These are phyloP conservation scores for Chrysocyon brachyurus DNA, from an alignment of 2,797 vertebrate genomes.

Conservation along the genomic window DNA sequence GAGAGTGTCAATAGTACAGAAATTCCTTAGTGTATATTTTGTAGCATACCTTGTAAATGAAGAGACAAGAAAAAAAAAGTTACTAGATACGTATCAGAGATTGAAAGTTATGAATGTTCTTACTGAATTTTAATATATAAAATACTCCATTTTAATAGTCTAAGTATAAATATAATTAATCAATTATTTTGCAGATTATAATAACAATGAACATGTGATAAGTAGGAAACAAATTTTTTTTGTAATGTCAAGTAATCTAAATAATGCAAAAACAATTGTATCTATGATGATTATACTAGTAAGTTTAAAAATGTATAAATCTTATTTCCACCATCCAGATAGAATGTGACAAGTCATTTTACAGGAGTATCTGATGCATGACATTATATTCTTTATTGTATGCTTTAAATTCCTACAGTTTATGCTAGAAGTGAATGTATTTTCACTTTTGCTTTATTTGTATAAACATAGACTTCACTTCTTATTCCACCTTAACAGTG, in stretches of 20 bases:
- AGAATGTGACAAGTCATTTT: not conserved
- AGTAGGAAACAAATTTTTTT: not conserved
- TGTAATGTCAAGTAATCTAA: not conserved
- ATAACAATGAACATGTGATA: not conserved
- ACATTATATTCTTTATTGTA: not conserved
- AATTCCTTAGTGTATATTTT: not conserved
- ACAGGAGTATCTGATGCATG: not conserved
- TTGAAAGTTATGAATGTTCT: not conserved
- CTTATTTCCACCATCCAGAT: not conserved
- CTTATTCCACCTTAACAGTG: not conserved
- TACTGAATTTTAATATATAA: not conserved
- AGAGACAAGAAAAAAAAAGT: not conserved
- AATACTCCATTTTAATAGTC: constrained; percentile 4
- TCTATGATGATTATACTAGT: not conserved
- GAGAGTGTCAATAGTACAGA: not conserved
- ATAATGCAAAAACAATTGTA: not conserved
- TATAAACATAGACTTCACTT: not conserved
- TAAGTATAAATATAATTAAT: not conserved
- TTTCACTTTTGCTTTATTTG: constrained; percentile 26
- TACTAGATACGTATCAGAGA: not conserved
- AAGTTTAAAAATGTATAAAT: not conserved
- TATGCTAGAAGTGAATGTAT: not conserved
- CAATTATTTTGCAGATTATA: not conserved
- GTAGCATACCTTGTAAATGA: not conserved
- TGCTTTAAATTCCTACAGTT: not conserved